phyloP scores from a whole-genome alignment of 2,888 invertebrate species.

The Melinopterus prodromus region DNA sequence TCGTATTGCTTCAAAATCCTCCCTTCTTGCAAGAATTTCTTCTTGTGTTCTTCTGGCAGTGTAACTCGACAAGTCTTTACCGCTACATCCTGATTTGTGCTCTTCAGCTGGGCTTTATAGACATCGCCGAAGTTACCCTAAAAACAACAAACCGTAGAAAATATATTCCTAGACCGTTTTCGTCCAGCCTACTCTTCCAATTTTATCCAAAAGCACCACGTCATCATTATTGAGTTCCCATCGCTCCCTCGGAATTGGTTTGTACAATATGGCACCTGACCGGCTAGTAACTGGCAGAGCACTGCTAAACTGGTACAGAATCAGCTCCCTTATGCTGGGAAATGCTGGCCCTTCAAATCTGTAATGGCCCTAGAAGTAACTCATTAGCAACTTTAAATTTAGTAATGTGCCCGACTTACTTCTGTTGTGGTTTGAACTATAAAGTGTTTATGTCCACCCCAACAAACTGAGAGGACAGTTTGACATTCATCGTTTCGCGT shows the following conservation, averaged over 20 bases:
- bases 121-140: conserved; percentile 99
- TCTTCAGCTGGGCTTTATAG: conserved; percentile 87
- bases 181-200: conserved; percentile 77
- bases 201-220: conserved; percentile 89
- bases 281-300: conserved; percentile 90
- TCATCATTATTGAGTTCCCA: conserved; percentile 98
- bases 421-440: conserved; percentile 95
- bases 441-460: conserved; percentile 97
- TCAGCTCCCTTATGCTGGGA: conserved; percentile 90
- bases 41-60: conserved; percentile 90
- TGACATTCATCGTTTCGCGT: conserved; percentile 91
- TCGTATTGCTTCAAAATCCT: conserved; percentile 95
- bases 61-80: conserved; percentile 96
- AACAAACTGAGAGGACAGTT: conserved; percentile 92
- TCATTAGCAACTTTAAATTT: conserved; percentile 5
- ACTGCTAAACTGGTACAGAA: conserved; percentile 87
- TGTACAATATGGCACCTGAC: conserved; percentile 87
- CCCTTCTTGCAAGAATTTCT: conserved; percentile 95
- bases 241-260: conserved; percentile 86
- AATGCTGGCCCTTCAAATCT: conserved; percentile 94
- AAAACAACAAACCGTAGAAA: conserved; percentile 33
- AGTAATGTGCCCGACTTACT: conserved; percentile 62
- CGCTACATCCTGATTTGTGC: conserved; percentile 87
- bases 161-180: conserved; percentile 51
- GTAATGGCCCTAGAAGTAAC: conserved; percentile 79